A percentile compares a stretch with the other conserved stretches of the same genome.
phyloP scores from a whole-genome alignment of 2,113 vertebrate genomes.

The Tetraodon nigroviridis region DNA sequence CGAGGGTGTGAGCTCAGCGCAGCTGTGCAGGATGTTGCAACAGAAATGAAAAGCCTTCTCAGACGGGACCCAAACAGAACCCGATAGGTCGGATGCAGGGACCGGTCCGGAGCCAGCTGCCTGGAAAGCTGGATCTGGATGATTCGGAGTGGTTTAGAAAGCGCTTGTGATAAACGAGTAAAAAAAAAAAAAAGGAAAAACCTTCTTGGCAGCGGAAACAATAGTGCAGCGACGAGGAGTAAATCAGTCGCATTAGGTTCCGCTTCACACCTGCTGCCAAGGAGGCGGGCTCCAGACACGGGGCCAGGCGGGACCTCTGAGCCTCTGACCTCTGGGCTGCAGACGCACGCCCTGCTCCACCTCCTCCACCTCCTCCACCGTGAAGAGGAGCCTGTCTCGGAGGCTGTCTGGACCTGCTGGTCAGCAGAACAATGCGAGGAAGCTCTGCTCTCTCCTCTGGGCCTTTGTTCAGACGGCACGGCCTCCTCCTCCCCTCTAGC shows the following conservation, averaged over 20 bases:
- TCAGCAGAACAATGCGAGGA: conserved; percentile 31
- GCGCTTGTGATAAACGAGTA: not conserved
- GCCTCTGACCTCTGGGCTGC: conserved; percentile 14
- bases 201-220: not conserved
- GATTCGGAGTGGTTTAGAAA: no score
- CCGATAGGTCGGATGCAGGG: no score
- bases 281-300: conserved; percentile 6
- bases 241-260: not conserved
- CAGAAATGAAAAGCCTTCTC: not conserved
- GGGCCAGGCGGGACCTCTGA: conserved; percentile 2
- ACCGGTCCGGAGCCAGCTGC: no score
- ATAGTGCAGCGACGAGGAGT: not conserved
- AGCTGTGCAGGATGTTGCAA: not conserved
- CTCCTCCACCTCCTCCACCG: not conserved
- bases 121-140: no score
- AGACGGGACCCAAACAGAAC: no score
- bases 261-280: conserved; percentile 24
- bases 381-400: conserved; percentile 20
- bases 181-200: not conserved
- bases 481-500: not conserved
- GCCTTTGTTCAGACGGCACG: not conserved
- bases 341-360: not conserved
- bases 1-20: not conserved
- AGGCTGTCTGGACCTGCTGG: conserved; percentile 18
- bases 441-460: not conserved